Conservation (phyloP, 2,888 invertebrate species). For the Drosophila mayaguana region DNA sequence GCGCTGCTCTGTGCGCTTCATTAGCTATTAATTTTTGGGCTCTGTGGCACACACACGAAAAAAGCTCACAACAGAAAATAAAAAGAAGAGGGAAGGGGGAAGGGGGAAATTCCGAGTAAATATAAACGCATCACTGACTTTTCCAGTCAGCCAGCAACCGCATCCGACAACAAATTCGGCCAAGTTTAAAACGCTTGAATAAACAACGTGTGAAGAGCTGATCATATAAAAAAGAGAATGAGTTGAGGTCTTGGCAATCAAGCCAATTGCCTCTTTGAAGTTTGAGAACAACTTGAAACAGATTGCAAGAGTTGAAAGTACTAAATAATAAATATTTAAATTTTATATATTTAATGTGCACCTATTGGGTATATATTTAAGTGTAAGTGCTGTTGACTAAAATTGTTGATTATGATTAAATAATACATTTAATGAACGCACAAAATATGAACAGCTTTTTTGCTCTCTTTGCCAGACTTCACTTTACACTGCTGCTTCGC, state of each 20-base stretch:
- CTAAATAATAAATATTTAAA: not conserved
- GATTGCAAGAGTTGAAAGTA: not conserved
- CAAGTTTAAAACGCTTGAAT: conserved; percentile 43
- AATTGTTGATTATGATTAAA: too few relatives aligned
- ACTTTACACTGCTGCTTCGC: too few relatives aligned
- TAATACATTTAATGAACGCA: too few relatives aligned
- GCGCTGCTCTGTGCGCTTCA: conserved; percentile 55
- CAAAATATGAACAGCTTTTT: too few relatives aligned
- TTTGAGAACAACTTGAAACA: not conserved
- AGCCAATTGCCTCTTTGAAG: not conserved
- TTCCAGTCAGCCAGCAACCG: conserved; percentile 7
- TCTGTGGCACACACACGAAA: conserved; percentile 24
- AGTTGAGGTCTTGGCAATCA: too few relatives aligned
- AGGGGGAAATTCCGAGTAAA: not conserved
- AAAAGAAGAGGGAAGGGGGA: not conserved
- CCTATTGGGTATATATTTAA: too few relatives aligned
- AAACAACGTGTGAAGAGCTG: conserved; percentile 32
- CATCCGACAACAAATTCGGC: conserved; percentile 39
- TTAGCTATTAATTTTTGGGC: conserved; percentile 66
- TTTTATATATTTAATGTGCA: not conserved
- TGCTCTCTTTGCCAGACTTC: too few relatives aligned
- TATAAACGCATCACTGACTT: conserved; percentile 5
- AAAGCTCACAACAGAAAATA: not conserved
- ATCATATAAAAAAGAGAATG: not conserved
- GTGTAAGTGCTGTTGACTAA: too few relatives aligned